A percentile compares a stretch with the other conserved stretches of the same genome.
Conservation (phyloP, 2,113 vertebrate species). For the Coracopsis vasa region DNA sequence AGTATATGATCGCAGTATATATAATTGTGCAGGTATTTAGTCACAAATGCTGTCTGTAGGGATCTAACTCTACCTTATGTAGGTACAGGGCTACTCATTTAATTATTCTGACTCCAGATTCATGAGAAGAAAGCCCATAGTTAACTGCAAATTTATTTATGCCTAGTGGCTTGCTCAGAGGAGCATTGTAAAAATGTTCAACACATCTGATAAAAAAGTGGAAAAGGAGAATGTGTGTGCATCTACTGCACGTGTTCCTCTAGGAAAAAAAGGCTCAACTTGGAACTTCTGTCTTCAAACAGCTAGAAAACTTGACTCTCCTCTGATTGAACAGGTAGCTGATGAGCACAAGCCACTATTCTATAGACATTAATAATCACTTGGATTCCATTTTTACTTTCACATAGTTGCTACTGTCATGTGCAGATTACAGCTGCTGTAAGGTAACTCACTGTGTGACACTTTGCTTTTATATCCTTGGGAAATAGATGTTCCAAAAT, state of each 20-base stretch:
- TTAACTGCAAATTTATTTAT: neutral
- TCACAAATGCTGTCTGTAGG: neutral
- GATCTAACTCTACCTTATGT: neutral
- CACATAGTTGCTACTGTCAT: neutral
- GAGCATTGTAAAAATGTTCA: neutral
- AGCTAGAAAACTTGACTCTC: neutral
- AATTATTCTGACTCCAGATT: neutral
- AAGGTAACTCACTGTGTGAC: neutral
- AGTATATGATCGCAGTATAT: neutral
- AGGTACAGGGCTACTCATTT: neutral
- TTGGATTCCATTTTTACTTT: neutral
- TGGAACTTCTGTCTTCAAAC: neutral
- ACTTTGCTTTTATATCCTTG: neutral
- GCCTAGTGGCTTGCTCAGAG: neutral
- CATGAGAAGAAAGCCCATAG: neutral
- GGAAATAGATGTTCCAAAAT: neutral
- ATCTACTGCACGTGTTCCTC: neutral
- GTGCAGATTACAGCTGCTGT: neutral
- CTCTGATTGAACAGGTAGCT: neutral
- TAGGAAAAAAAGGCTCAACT: neutral
- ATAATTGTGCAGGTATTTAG: neutral
- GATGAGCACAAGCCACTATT: neutral
- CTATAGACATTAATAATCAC: neutral
- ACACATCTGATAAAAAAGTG: neutral
- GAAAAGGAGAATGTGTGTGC: neutral